A percentile compares a stretch with the other conserved stretches of the same genome.
phyloP scores from a whole-genome alignment of 2,113 vertebrate species.

The Rhinoderma darwinii region DNA sequence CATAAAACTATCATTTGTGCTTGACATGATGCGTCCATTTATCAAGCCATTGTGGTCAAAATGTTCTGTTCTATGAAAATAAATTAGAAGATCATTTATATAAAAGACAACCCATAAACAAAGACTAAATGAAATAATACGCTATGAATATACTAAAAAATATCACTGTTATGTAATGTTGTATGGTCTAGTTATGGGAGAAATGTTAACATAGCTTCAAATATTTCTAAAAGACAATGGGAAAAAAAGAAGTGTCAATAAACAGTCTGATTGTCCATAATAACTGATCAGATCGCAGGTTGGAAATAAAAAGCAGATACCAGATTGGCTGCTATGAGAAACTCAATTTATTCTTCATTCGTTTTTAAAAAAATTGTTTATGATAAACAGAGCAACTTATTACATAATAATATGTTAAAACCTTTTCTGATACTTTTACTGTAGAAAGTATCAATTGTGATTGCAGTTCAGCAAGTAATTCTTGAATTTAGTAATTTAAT shows the following conservation, averaged over 20 bases:
- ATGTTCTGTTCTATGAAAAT: background rate
- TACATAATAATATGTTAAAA: too few species aligned
- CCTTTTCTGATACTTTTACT: too few species aligned
- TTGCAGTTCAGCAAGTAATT: too few species aligned
- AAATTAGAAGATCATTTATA: background rate
- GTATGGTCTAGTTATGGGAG: background rate
- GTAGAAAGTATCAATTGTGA: too few species aligned
- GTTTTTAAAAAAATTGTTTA: too few species aligned
- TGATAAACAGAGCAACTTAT: too few species aligned
- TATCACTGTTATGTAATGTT: background rate
- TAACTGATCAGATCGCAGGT: background rate
- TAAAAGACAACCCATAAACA: background rate
- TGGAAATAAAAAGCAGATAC: background rate
- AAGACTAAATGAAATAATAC: background rate
- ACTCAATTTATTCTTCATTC: too few species aligned
- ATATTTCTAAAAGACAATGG: background rate
- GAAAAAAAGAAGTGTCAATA: background rate
- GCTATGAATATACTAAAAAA: too few species aligned
- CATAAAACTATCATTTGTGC: conserved; percentile 42
- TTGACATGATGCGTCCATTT: conserved; percentile 25
- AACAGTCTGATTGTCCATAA: background rate
- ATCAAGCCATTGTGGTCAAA: conserved; percentile 20
- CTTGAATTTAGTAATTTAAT: too few species aligned
- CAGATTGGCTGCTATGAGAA: too few species aligned
- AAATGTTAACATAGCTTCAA: background rate